Evolutionary conservation across 2,888 invertebrate species (phyloP).

Genomic region (Cryptocheilus praepositus): DNA sequence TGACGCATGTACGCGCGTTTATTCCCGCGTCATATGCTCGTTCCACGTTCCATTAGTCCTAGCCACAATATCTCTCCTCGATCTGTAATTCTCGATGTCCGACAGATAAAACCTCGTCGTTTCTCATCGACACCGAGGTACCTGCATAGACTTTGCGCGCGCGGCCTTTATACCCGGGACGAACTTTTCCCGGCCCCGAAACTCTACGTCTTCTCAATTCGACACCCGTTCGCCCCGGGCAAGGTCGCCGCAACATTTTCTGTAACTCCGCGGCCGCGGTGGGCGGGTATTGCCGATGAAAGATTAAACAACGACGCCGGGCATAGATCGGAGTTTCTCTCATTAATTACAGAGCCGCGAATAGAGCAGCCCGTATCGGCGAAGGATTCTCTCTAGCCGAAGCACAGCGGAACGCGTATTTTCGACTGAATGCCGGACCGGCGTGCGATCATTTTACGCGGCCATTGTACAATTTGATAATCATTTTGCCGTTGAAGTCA

Average conservation of each 20-base stretch:
- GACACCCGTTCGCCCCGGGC: no score
- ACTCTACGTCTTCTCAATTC: no score
- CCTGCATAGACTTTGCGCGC: no score
- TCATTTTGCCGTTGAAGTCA: conserved; percentile 70
- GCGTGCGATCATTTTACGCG: conserved; percentile 55
- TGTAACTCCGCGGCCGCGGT: no score
- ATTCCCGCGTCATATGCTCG: no score
- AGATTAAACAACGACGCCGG: neutral
- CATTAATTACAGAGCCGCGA: conserved; percentile 30
- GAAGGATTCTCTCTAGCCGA: conserved; percentile 8
- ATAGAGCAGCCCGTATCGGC: conserved; percentile 22
- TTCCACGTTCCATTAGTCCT: neutral
- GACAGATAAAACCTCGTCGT: conserved; percentile 2
- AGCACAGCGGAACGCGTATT: neutral
- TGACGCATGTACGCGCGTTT: no score
- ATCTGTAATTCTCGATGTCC: conserved; percentile 8
- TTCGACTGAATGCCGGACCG: conserved; percentile 30
- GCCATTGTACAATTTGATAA: conserved; percentile 71
- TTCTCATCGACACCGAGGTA: neutral
- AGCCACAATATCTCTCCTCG: neutral
- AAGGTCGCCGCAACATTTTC: no score
- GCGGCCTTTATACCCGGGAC: no score
- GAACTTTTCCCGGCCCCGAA: no score
- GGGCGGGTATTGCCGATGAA: conserved; percentile 4
- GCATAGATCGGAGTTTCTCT: conserved; percentile 8